These are phyloP conservation scores for Psilanteris sp. DNA, from an alignment of 1,140 invertebrate species.

Conservation along the genomic window DNA sequence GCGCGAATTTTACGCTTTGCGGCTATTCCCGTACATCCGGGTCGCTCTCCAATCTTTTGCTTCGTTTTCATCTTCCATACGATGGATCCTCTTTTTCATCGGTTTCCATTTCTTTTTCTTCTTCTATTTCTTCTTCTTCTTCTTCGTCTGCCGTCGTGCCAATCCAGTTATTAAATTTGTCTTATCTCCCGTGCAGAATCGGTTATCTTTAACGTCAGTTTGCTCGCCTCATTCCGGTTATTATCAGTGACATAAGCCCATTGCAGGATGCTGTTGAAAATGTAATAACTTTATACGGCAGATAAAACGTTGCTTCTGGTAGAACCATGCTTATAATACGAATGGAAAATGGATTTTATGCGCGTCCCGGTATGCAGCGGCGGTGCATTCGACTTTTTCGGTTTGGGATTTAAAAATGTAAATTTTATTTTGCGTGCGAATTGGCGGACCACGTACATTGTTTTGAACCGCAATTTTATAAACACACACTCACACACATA, in stretches of 20 bases:
- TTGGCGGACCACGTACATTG: no score
- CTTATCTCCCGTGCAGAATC: slow-evolving; percentile 15
- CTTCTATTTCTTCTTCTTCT: no score
- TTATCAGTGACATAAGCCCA: slow-evolving; percentile 32
- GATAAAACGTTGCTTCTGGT: neutral
- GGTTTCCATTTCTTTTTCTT: slow-evolving; percentile 5
- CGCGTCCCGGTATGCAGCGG: no score
- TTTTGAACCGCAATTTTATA: no score
- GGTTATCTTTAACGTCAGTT: slow-evolving; percentile 18
- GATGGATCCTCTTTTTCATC: neutral
- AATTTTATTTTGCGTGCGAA: no score
- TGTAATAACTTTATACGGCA: slow-evolving; percentile 2
- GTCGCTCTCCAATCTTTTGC: slow-evolving; percentile 56
- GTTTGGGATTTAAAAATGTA: no score
- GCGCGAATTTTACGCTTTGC: slow-evolving; percentile 67
- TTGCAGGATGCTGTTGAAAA: slow-evolving; percentile 5
- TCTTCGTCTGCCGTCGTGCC: neutral
- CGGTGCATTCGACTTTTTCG: no score
- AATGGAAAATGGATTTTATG: no score
- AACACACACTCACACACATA: no score
- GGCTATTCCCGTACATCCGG: slow-evolving; percentile 74
- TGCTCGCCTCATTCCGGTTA: slow-evolving; percentile 2
- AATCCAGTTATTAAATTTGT: slow-evolving; percentile 33
- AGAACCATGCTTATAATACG: no score
- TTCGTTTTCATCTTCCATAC: slow-evolving; percentile 30